Evolutionary conservation across 35 echinoderm and acorn worm species (phyloP).

Genomic region (Ophioderma brevispina): DNA sequence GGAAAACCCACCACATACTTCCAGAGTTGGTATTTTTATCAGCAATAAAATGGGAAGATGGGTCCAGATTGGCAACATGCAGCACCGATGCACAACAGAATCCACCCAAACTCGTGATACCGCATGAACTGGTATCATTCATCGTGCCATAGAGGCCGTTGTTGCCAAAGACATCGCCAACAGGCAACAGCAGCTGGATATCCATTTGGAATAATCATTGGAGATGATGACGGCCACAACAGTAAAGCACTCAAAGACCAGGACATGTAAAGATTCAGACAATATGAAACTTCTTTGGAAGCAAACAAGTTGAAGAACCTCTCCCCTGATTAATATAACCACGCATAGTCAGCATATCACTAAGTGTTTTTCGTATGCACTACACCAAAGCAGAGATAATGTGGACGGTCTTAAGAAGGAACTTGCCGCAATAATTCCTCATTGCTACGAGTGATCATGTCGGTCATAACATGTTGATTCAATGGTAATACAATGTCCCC

Average conservation of each 20-base stretch:
- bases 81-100: neutral
- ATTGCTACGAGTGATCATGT: no score
- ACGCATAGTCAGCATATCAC: no score
- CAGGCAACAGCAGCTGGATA: neutral
- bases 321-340: neutral
- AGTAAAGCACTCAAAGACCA: neutral
- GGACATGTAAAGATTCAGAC: neutral
- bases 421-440: no score
- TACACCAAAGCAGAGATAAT: no score
- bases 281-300: neutral
- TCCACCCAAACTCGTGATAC: neutral
- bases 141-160: neutral
- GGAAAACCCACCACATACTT: neutral
- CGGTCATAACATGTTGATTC: no score
- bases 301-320: neutral
- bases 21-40: neutral
- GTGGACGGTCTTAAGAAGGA: no score
- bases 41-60: neutral
- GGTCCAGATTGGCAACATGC: neutral
- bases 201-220: neutral
- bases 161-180: neutral
- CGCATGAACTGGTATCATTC: neutral
- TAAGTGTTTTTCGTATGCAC: no score
- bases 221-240: neutral
- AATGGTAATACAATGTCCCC: no score